Evolutionary conservation across 2,113 vertebrate species (phyloP), one percentile per base, ranked within the genome.

Genomic region (Ailuropoda melanoleuca): DNA sequence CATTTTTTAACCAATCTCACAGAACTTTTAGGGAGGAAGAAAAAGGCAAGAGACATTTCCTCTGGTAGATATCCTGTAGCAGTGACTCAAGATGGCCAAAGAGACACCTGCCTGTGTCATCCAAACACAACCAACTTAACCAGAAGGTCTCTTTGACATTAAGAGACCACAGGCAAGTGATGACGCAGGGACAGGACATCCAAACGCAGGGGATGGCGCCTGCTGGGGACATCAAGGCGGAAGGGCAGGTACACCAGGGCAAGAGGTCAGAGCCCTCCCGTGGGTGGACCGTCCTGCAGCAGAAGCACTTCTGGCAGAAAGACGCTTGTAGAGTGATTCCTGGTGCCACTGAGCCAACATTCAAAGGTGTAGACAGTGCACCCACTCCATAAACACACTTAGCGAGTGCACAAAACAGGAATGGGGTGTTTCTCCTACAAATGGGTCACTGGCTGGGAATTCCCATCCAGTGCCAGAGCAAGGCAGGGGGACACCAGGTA

Each of bases 261-360:
- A 12, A 26, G 34, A 74, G 70, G 70, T 74, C 26, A 2, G 43
- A 15, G 12, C 12, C 39, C 2, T 3, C 15, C 53, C 24, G 6
- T 19, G 29, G 3, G 66, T 62, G 95, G 98, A 93, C 18, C 98
- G 90, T 98, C 98, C 97, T 95, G 97, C 95, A 2, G 8, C 62
- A 26, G 50, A 70, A 66, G 96, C 60, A 9, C 37, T 3, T 4
- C 24, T 9, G 26, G 72, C 92, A 92, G 83, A 64, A n/a, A 86
- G 56, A 31, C 56, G 48, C 77, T 46, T 4, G 0, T 0, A 1
- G 3, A 12, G 0, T 0, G 0, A 21, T 1, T 39, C 19, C 58
- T 29, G 4, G 29, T 46, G 1, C 0, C 1, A 19, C 26, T 2
- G 1, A 31, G 53, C 21, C 7, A 24, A 2, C 0, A 3, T 39